phyloP scores from a whole-genome alignment of 1,140 invertebrate genomes.

The Diorhabda sublineata region DNA sequence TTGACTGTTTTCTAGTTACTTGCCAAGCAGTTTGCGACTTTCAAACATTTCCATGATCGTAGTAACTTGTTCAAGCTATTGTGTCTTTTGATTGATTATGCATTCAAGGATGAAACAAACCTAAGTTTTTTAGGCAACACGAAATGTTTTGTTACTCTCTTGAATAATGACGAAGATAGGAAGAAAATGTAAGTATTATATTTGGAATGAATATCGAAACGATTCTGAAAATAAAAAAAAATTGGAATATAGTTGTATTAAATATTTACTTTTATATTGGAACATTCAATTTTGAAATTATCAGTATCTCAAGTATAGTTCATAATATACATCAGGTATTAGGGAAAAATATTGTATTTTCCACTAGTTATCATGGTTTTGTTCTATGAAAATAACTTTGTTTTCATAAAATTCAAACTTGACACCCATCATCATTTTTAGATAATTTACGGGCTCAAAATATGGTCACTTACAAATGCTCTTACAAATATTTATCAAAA shows the following conservation, averaged over 20 bases:
- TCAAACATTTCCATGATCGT: slow-evolving; percentile 4
- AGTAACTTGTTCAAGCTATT: slow-evolving; percentile 11
- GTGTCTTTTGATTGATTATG: slow-evolving; percentile 6
- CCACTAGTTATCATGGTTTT: no score
- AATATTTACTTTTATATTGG: background rate
- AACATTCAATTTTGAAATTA: background rate
- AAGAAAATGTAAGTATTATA: slow-evolving; percentile 18
- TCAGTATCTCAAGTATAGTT: background rate
- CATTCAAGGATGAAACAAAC: slow-evolving; percentile 9
- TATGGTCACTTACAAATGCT: no score
- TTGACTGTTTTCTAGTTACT: slow-evolving; percentile 10
- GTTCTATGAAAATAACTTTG: no score
- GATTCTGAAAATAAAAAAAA: background rate
- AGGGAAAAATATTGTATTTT: no score
- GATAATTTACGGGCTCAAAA: no score
- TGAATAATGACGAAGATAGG: slow-evolving; percentile 10
- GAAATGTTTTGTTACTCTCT: slow-evolving; percentile 11
- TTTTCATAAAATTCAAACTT: no score
- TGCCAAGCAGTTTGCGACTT: slow-evolving; percentile 10
- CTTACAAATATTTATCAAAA: no score
- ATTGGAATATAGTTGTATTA: background rate
- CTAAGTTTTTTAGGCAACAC: slow-evolving; percentile 14
- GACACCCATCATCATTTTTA: no score
- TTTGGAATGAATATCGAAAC: background rate
- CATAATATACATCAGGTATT: background rate